Evolutionary conservation across 2,888 invertebrate genomes (phyloP).

Genomic region (Ophion costatus): DNA sequence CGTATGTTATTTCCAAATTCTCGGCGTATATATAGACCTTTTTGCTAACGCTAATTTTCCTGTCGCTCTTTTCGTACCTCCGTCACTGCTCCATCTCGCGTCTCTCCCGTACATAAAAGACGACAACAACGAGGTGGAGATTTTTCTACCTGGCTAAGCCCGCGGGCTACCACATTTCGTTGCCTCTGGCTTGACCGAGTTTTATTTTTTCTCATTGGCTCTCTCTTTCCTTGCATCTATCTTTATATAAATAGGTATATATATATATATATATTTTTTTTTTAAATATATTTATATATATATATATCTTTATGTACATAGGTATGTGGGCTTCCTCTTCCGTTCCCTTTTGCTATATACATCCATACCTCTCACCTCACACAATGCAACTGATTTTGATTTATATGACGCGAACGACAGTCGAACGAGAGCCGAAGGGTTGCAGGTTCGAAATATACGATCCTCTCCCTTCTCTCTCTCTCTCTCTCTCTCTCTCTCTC

Average conservation of each 20-base stretch:
- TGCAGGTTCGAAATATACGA: slow-evolving; percentile 53
- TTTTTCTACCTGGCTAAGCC: slow-evolving; percentile 81
- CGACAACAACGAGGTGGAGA: slow-evolving; percentile 47
- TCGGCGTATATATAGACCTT: neutral
- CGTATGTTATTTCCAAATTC: neutral
- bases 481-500: slow-evolving; percentile 16
- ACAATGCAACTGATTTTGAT: slow-evolving; percentile 83
- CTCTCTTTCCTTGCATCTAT: slow-evolving; percentile 51
- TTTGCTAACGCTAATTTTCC: slow-evolving; percentile 56
- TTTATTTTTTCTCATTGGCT: slow-evolving; percentile 72
- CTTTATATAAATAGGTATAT: slow-evolving; percentile 38
- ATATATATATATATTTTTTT: neutral
- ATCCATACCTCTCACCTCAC: slow-evolving; percentile 58
- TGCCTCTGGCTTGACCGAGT: slow-evolving; percentile 81
- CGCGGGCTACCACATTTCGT: slow-evolving; percentile 75
- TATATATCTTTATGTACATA: neutral
- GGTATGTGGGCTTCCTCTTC: slow-evolving; percentile 10
- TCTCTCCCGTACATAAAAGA: slow-evolving; percentile 10
- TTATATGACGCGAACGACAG: slow-evolving; percentile 82
- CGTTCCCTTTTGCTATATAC: slow-evolving; percentile 30
- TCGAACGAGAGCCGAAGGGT: slow-evolving; percentile 73
- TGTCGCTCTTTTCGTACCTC: slow-evolving; percentile 31
- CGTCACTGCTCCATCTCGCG: slow-evolving; percentile 32
- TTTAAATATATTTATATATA: too few species aligned
- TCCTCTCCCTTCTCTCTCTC: slow-evolving; percentile 27